A percentile compares a stretch with the other conserved stretches of the same genome.
These are phyloP conservation scores for Hiodon alosoides DNA, from an alignment of 2,113 vertebrate species.

Conservation along the genomic window DNA sequence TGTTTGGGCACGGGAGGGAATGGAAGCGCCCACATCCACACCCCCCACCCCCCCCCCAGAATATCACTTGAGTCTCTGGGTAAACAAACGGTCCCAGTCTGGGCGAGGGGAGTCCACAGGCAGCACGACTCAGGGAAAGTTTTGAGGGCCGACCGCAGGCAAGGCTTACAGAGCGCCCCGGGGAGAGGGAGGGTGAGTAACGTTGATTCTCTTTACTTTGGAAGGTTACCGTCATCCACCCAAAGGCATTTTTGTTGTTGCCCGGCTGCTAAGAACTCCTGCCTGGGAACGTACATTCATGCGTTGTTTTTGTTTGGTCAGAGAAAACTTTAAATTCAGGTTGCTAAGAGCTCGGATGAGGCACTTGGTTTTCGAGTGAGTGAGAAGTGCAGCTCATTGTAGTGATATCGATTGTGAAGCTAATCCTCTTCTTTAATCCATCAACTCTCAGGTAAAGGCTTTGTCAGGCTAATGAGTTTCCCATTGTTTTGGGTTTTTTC, in stretches of 20 bases:
- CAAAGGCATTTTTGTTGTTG: background rate
- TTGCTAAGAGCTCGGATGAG: background rate
- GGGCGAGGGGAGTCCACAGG: too few relatives aligned
- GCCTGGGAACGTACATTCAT: background rate
- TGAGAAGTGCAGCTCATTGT: background rate
- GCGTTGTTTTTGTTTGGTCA: too few relatives aligned
- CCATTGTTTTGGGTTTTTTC: background rate
- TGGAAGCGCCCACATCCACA: too few relatives aligned
- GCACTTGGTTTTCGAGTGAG: background rate
- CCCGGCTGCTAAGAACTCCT: background rate
- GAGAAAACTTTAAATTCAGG: too few relatives aligned
- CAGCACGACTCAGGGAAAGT: background rate
- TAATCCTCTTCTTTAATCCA: background rate
- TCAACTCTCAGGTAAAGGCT: background rate
- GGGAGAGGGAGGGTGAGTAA: constrained; percentile 1
- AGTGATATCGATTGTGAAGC: background rate
- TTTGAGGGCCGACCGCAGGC: constrained; percentile 20
- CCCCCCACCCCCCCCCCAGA: too few relatives aligned
- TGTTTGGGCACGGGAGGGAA: too few relatives aligned
- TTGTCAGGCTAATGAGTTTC: background rate
- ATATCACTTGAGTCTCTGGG: too few relatives aligned
- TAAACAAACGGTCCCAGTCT: too few relatives aligned
- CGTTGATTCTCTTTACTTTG: background rate
- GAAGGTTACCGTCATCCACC: background rate
- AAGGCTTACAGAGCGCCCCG: background rate